A percentile compares a stretch with the other conserved stretches of the same genome.
Conservation (phyloP, 2,888 invertebrate species). For the Pimpla rufipes region DNA sequence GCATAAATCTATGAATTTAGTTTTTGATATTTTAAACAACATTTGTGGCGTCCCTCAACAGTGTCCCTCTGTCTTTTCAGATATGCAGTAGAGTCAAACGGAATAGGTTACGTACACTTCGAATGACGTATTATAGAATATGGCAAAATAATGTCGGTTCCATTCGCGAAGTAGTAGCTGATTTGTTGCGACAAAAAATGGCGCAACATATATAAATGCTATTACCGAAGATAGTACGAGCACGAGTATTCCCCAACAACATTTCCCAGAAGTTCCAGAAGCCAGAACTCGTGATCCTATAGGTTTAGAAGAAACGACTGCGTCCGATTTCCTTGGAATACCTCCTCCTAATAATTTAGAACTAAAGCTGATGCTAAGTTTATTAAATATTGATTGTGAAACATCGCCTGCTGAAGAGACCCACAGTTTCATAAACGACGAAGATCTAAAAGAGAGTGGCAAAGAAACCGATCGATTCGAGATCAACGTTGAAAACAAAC, state of each 20-base stretch:
- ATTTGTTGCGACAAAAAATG: neutral
- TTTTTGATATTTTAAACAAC: neutral
- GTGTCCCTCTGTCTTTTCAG: neutral
- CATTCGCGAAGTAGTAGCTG: neutral
- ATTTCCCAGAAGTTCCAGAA: neutral
- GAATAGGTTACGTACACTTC: neutral
- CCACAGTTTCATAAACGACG: neutral
- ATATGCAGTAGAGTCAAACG: neutral
- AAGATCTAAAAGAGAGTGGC: neutral
- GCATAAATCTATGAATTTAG: too few relatives aligned
- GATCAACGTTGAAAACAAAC: neutral
- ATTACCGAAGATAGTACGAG: neutral
- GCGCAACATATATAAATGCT: neutral
- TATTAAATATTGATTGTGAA: neutral
- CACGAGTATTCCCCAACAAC: too few relatives aligned
- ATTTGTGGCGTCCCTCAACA: neutral
- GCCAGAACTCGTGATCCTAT: neutral
- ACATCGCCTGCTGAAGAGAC: neutral
- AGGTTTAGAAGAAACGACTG: neutral
- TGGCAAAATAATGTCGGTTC: neutral
- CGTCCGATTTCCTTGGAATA: neutral
- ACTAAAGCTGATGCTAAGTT: neutral
- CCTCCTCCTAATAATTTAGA: neutral
- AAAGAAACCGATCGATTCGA: neutral
- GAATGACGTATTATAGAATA: neutral